Evolutionary conservation across 2,888 invertebrate species (phyloP).

Genomic region (Miltochrista miniata): DNA sequence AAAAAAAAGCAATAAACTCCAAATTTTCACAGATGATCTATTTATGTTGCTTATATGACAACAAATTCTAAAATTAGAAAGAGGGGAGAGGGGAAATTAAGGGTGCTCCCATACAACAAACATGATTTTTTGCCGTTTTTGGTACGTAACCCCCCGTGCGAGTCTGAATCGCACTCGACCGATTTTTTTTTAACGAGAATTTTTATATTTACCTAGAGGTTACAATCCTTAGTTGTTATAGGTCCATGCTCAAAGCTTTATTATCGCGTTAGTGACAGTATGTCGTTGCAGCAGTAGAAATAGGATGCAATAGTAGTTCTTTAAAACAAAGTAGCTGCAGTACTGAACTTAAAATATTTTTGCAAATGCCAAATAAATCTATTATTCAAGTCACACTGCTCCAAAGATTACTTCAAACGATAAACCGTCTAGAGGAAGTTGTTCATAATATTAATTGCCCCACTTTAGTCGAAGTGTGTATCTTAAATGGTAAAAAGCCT

Average conservation of each 20-base stretch:
- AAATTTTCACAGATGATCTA: neutral
- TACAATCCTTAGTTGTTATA: no score
- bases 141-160: no score
- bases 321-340: neutral
- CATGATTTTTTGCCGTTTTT: no score
- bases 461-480: constrained; percentile 20
- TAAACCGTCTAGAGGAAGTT: constrained; percentile 21
- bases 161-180: no score
- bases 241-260: no score
- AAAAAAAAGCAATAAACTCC: neutral
- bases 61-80: no score
- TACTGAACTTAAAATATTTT: constrained; percentile 1
- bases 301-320: neutral
- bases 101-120: no score
- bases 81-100: no score
- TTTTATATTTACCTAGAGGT: no score
- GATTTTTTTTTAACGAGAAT: no score
- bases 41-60: neutral
- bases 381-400: neutral
- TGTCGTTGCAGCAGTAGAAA: no score
- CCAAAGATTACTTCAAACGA: constrained; percentile 17
- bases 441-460: constrained; percentile 32
- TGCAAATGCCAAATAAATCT: constrained; percentile 1
- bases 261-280: no score
- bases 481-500: constrained; percentile 41